Base-by-base conservation (phyloP, 30 jellyfish, hydroid and myxozoan species). In the Aurelia sp. region DNA sequence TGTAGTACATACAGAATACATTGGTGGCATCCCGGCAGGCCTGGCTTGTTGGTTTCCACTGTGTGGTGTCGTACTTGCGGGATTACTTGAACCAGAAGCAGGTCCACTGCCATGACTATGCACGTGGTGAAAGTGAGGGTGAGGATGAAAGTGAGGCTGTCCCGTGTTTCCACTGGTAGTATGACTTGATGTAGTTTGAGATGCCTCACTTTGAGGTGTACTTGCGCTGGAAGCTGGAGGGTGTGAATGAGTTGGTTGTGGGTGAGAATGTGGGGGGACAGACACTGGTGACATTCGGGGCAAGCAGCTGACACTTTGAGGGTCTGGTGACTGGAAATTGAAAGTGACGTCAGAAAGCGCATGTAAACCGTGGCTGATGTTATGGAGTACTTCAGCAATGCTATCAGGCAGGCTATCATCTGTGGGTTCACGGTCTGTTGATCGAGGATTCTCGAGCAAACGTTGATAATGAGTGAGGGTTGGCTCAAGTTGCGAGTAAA, bases 261-360 rank as follows among this genome's bases (percentile, higher is more conserved):
- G 53, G 70, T 48, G 71, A 40, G 89, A 47, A 48, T 65, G 68
- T 10, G 84, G 97, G 37, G 96, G 91, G 21, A 82, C 76, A 44
- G 82, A 67, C 16, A 94, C 86, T 33, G 99, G 99, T 23, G 92
- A 82, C 79, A 94, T 84, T 17, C 96, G 92, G 22, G 99, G 99
- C 66, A 79, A 88, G 55, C 97, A 84, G 55, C 86, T 63, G 60
- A 94, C 83, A 9, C 84, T 33, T 66, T 76, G 96, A 4, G 98
- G 98, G 74, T 86, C 89, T 53, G 99, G 97, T 5, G 97, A 77
- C 35, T 89, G 95, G 90, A 88, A 85, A 68, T 94, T 94, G 83
- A 89, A 76, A 6, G 97, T 79, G 72, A 94, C 85, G 90, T 94
- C 99, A 20, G 99, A 94, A 79, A 94, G 44, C 19, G 99, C 97